Conservation (phyloP, 2,113 vertebrate species). For the Cavia porcellus region DNA sequence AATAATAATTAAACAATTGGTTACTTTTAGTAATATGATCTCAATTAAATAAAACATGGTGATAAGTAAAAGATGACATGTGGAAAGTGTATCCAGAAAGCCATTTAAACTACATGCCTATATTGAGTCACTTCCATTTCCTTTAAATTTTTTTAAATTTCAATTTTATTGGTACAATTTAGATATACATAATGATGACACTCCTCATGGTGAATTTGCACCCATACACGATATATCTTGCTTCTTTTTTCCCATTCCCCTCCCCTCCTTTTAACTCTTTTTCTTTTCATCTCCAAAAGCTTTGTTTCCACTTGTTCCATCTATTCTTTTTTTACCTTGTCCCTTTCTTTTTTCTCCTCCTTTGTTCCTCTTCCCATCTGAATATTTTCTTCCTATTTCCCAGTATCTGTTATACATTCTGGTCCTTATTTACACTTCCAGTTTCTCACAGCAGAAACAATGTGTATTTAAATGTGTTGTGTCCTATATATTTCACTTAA, state of each 20-base stretch:
- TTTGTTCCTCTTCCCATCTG: background rate
- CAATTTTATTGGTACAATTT: background rate
- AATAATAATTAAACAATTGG: background rate
- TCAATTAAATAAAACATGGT: constrained; percentile 33
- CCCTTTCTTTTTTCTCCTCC: background rate
- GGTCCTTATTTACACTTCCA: background rate
- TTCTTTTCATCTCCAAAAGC: background rate
- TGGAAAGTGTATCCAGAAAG: background rate
- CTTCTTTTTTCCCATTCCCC: background rate
- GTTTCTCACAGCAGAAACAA: background rate
- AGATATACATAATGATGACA: background rate
- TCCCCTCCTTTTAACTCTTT: background rate
- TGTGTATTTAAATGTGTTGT: background rate
- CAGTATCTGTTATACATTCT: background rate
- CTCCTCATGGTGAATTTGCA: background rate
- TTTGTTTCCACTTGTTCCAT: background rate
- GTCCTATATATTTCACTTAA: background rate
- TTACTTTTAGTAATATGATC: background rate
- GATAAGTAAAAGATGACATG: background rate
- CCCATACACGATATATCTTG: background rate
- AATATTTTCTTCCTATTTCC: background rate
- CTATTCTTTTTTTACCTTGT: background rate
- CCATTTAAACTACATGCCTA: background rate
- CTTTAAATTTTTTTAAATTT: background rate
- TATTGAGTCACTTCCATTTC: background rate